Percentiles rank a stretch among this genome's conserved stretches.
Conservation (phyloP, 2,113 vertebrate species). For the Colius striatus region DNA sequence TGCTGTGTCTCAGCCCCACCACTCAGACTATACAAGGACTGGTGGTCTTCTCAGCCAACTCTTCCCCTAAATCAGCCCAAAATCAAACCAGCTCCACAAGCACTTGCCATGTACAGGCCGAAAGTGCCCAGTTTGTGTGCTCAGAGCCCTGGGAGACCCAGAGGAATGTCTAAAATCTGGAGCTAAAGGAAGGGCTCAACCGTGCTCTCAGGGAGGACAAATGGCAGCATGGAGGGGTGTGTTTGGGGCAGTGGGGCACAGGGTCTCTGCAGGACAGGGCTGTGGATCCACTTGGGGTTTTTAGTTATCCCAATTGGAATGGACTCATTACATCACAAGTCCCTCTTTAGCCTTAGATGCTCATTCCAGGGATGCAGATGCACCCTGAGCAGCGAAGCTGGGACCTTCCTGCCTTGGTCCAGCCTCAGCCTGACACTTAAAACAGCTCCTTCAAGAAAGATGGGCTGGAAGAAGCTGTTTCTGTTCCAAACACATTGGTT, state of each 20-base stretch:
- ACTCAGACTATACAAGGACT: not conserved
- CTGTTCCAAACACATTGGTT: not conserved
- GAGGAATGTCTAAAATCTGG: not conserved
- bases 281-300: fast-evolving
- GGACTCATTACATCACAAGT: not conserved
- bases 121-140: not conserved
- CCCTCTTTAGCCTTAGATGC: fast-evolving
- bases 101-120: fast-evolving
- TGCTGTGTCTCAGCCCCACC: not conserved
- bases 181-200: not conserved
- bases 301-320: not conserved
- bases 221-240: fast-evolving
- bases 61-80: not conserved
- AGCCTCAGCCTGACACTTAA: not conserved
- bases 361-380: fast-evolving
- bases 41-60: not conserved
- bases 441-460: not conserved
- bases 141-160: not conserved
- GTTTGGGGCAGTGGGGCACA: not conserved
- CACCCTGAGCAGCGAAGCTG: not conserved
- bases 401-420: fast-evolving
- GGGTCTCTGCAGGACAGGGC: not conserved
- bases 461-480: not conserved
- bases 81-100: not conserved
- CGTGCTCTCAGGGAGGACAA: not conserved